A percentile compares a stretch with the other conserved stretches of the same genome.
These are phyloP conservation scores for Drosophila orena DNA, from an alignment of 1,140 invertebrate species.

Conservation along the genomic window DNA sequence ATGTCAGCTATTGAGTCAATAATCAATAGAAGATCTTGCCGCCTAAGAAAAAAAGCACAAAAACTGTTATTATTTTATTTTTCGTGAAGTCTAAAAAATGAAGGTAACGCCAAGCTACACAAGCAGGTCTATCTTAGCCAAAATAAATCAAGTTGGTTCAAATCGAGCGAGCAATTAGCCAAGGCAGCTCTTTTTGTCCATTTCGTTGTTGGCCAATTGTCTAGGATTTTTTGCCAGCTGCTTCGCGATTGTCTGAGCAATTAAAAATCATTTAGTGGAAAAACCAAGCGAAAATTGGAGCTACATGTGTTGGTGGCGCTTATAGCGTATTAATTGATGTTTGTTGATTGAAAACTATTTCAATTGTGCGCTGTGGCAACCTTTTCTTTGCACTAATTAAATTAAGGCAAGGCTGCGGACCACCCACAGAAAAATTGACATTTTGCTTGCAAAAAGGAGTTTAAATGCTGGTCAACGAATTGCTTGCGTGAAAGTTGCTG, in stretches of 20 bases:
- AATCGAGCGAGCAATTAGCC: constrained; percentile 53
- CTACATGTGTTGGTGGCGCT: constrained; percentile 50
- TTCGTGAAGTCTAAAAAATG: background rate
- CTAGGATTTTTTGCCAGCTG: constrained; percentile 38
- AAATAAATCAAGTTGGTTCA: constrained; percentile 34
- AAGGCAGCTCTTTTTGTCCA: constrained; percentile 27
- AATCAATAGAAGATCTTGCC: background rate
- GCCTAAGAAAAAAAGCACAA: background rate
- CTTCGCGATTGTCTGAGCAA: constrained; percentile 43
- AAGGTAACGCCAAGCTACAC: background rate
- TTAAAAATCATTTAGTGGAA: constrained; percentile 58
- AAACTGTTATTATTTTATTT: too few relatives aligned
- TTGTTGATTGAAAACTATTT: constrained; percentile 71
- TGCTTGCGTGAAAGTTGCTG: constrained; percentile 67
- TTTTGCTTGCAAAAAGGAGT: constrained; percentile 21
- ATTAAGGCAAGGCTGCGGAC: constrained; percentile 54
- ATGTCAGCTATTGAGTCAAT: background rate
- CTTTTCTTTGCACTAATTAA: constrained; percentile 59
- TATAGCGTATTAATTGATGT: constrained; percentile 62
- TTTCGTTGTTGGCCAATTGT: constrained; percentile 35
- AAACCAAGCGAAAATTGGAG: constrained; percentile 25
- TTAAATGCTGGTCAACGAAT: constrained; percentile 51
- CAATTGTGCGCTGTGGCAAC: constrained; percentile 43
- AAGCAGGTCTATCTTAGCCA: background rate
- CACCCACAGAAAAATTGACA: constrained; percentile 14